A percentile compares a stretch with the other conserved stretches of the same genome.
Evolutionary conservation across 2,113 vertebrate genomes (phyloP).

Genomic region (Apaloderma vittatum): DNA sequence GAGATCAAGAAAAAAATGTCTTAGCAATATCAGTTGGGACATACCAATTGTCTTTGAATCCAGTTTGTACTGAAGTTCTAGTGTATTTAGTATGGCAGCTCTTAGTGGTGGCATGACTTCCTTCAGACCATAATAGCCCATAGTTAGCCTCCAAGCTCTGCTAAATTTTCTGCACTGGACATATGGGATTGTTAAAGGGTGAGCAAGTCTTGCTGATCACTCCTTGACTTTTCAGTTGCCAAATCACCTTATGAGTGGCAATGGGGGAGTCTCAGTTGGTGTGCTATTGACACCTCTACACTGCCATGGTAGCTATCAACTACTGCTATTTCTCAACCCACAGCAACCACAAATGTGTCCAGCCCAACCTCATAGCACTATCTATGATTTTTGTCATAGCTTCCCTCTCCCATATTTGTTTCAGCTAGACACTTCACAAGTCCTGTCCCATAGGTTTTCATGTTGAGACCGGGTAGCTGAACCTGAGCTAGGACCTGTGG

Average conservation of each 20-base stretch:
- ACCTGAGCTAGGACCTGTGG: too few species aligned
- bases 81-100: background rate
- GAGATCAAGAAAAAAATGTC: rapidly evolving
- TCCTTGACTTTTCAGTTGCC: background rate
- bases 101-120: background rate
- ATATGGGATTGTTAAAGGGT: background rate
- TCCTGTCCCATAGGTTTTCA: background rate
- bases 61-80: background rate
- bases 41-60: background rate
- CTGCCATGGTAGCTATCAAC: background rate
- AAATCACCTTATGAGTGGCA: background rate
- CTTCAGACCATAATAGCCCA: background rate
- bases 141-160: background rate
- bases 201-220: background rate
- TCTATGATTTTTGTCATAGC: background rate
- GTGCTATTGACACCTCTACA: background rate
- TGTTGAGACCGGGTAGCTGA: background rate
- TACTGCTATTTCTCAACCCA: background rate
- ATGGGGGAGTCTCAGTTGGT: background rate
- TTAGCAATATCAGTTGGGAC: background rate
- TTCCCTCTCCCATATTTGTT: background rate
- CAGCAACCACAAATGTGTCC: background rate
- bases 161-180: background rate
- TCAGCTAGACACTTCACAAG: background rate
- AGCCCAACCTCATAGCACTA: background rate